Evolutionary conservation across 2,797 vertebrate genomes (phyloP).

Genomic region (Phoeniculus purpureus): DNA sequence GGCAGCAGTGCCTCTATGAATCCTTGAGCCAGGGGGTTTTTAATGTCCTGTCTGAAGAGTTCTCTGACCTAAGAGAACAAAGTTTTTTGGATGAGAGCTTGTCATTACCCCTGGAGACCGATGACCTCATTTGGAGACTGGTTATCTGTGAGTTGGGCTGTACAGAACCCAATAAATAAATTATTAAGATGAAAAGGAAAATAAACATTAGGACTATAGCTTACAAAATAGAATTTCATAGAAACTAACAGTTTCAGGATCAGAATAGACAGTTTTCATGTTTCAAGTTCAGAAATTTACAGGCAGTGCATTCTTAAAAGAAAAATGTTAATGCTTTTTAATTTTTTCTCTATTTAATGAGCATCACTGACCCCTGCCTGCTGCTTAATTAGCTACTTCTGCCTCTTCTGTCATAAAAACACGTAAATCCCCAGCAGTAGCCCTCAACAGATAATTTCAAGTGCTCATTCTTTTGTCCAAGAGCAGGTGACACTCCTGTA

Average conservation of each 20-base stretch:
- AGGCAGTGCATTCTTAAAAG: not conserved
- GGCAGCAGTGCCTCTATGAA: not conserved
- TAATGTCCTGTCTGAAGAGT: not conserved
- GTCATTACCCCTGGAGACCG: not conserved
- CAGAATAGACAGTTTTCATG: not conserved
- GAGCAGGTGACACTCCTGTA: not conserved
- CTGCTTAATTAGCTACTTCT: not conserved
- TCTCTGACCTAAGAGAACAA: not conserved
- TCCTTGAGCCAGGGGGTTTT: not conserved
- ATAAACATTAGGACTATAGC: not conserved
- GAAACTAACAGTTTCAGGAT: not conserved
- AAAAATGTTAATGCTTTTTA: not conserved
- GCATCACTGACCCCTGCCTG: not conserved
- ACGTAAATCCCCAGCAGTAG: not conserved
- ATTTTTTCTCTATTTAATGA: not conserved
- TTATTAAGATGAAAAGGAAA: not conserved
- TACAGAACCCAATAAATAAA: not conserved
- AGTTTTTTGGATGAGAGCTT: not conserved
- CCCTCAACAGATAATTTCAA: not conserved
- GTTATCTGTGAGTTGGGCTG: not conserved
- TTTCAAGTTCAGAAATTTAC: not conserved
- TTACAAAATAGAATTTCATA: not conserved
- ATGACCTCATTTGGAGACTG: fast-evolving
- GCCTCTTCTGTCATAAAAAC: not conserved
- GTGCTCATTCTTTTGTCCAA: not conserved